Evolutionary conservation across 2,797 vertebrate genomes (phyloP).

Genomic region (Perodicticus potto): DNA sequence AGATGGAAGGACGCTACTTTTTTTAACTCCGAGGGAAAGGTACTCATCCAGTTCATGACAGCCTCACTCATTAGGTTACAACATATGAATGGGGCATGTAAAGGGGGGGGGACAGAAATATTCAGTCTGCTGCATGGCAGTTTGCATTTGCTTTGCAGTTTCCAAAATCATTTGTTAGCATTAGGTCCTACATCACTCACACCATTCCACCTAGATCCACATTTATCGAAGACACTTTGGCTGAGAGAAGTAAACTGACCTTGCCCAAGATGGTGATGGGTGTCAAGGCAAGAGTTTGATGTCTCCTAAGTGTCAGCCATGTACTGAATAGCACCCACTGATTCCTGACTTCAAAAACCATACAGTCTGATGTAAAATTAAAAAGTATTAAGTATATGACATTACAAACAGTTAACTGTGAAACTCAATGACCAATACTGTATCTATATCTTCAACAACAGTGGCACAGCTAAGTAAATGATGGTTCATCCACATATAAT

Average conservation of each 20-base stretch:
- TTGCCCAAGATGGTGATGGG: fast-evolving
- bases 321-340: background rate
- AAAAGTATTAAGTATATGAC: background rate
- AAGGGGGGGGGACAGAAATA: no score
- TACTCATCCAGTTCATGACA: background rate
- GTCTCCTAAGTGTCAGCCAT: background rate
- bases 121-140: background rate
- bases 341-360: background rate
- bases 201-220: no score
- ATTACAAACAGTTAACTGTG: background rate
- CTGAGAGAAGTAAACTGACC: background rate
- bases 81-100: background rate
- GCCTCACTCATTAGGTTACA: background rate
- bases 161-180: background rate
- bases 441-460: background rate
- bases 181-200: no score
- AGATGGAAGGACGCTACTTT: background rate
- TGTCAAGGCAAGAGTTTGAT: background rate
- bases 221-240: background rate
- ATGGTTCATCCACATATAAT: background rate
- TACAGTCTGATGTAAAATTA: background rate
- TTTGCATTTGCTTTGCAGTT: background rate
- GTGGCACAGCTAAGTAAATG: background rate
- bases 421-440: background rate
- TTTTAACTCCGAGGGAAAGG: background rate